Percentiles rank a stretch among this genome's conserved stretches.
Evolutionary conservation across 2,113 vertebrate species (phyloP).

Genomic region (Atrichornis clamosus): DNA sequence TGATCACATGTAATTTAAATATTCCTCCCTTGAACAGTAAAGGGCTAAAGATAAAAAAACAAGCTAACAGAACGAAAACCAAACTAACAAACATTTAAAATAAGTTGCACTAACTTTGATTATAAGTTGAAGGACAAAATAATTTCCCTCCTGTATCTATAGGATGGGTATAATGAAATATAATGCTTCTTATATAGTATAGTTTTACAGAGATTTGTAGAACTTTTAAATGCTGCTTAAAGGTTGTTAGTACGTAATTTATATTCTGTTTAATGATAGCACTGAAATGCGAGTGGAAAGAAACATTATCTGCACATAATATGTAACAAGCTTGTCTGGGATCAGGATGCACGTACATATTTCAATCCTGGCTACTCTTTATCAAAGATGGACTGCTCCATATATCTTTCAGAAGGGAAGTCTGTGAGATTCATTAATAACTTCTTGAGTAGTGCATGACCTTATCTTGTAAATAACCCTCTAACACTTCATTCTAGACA

Average conservation of each 20-base stretch:
- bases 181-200: not conserved
- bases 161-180: not conserved
- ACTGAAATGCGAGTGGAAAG: not conserved
- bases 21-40: not conserved
- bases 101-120: not conserved
- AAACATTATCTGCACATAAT: conserved; percentile 45
- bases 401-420: conserved; percentile 60
- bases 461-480: conserved; percentile 56
- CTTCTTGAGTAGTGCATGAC: conserved; percentile 41
- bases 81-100: not conserved
- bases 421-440: conserved; percentile 67
- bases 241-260: conserved; percentile 1
- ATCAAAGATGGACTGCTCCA: conserved; percentile 44
- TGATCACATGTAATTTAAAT: not conserved
- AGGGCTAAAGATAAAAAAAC: conserved; percentile 2
- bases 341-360: conserved; percentile 35
- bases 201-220: conserved; percentile 17
- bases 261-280: not conserved
- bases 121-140: conserved; percentile 13
- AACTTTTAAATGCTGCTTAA: conserved; percentile 18
- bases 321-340: conserved; percentile 52
- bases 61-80: not conserved
- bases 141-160: not conserved
- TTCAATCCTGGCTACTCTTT: conserved; percentile 30
- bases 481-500: conserved; percentile 40